A percentile compares a stretch with the other conserved stretches of the same genome.
These are phyloP conservation scores for Lepidocyrtoides sp. DNA, from an alignment of 2,888 invertebrate species.

Conservation along the genomic window DNA sequence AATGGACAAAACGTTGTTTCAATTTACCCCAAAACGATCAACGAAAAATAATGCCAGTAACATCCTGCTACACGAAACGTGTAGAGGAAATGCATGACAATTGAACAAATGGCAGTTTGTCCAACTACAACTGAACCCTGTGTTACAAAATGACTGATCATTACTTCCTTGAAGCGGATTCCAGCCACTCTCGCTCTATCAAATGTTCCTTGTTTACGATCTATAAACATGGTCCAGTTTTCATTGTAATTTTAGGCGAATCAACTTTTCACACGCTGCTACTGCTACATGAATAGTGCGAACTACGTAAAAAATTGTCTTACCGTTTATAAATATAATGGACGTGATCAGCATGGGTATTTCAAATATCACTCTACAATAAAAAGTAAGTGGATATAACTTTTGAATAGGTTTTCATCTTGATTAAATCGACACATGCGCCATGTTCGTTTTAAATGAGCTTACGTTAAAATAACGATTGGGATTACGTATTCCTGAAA, in stretches of 20 bases:
- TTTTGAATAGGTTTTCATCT: background rate
- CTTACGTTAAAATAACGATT: conserved; percentile 61
- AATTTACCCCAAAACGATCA: conserved; percentile 22
- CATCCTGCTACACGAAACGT: conserved; percentile 40
- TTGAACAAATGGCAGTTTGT: conserved; percentile 38
- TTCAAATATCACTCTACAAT: conserved; percentile 60
- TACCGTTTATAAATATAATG: conserved; percentile 63
- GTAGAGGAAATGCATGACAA: conserved; percentile 33
- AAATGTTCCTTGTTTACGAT: conserved; percentile 69
- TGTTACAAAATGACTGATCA: conserved; percentile 52
- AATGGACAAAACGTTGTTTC: conserved; percentile 5
- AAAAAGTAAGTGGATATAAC: background rate
- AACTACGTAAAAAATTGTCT: too few species aligned
- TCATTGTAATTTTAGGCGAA: too few species aligned
- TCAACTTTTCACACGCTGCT: too few species aligned
- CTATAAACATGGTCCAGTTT: conserved; percentile 2
- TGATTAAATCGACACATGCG: background rate
- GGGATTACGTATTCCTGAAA: conserved; percentile 68
- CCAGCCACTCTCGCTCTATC: conserved; percentile 70
- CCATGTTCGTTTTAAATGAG: background rate
- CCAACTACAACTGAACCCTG: conserved; percentile 63
- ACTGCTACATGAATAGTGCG: background rate
- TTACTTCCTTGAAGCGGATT: conserved; percentile 59
- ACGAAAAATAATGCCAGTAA: conserved; percentile 37
- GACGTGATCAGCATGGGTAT: conserved; percentile 68